Evolutionary conservation across 2,888 invertebrate genomes (phyloP).

Genomic region (Zhuqinia jingwanae): DNA sequence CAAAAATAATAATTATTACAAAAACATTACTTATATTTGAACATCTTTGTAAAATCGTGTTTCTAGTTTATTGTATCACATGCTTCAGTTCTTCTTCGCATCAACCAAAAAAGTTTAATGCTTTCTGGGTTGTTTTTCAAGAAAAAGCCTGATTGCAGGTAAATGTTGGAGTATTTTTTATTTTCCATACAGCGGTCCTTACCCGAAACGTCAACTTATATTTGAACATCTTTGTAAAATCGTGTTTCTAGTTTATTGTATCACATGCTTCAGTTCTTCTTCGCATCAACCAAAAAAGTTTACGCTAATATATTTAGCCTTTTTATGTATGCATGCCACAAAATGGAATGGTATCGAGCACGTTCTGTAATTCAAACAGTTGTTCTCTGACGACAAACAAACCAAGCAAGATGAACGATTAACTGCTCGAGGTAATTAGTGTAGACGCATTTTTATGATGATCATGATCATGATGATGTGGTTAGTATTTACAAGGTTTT

Average conservation of each 20-base stretch:
- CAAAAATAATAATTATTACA: no score
- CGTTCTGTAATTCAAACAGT: constrained; percentile 31
- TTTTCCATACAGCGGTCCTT: no score
- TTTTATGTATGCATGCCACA: background rate
- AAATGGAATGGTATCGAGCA: background rate
- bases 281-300: background rate
- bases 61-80: constrained; percentile 44
- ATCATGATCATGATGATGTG: background rate
- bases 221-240: constrained; percentile 11
- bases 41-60: constrained; percentile 28
- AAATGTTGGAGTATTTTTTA: no score
- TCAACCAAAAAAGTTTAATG: background rate
- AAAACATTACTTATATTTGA: no score
- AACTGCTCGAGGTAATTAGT: constrained; percentile 4
- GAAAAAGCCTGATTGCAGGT: no score
- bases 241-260: constrained; percentile 44
- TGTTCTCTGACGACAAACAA: constrained; percentile 7
- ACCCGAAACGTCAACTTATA: no score
- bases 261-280: constrained; percentile 36
- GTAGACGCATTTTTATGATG: background rate
- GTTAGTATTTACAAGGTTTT: background rate
- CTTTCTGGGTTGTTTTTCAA: no score
- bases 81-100: constrained; percentile 27
- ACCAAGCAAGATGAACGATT: background rate
- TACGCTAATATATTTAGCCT: background rate